Conservation (phyloP, 2,113 vertebrate species). For the Micronycteris hirsuta region DNA sequence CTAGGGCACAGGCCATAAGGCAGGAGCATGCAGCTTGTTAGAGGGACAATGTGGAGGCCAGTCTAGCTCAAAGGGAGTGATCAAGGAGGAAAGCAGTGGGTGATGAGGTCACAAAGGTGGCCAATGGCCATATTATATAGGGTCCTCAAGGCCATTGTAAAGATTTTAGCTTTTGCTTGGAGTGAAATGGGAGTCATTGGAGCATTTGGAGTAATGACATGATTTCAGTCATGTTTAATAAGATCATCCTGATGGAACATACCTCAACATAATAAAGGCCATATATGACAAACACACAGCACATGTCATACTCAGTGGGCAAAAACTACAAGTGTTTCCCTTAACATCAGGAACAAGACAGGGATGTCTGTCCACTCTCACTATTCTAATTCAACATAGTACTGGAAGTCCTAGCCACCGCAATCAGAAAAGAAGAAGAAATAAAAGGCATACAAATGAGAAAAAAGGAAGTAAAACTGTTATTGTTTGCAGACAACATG, state of each 20-base stretch:
- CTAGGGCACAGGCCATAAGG: background rate
- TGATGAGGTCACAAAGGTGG: background rate
- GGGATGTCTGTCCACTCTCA: background rate
- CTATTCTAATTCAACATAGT: background rate
- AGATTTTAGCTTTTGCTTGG: slow-evolving; percentile 13
- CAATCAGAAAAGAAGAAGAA: background rate
- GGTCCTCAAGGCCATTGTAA: background rate
- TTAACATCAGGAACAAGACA: background rate
- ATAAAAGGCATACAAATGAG: background rate
- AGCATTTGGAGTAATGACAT: background rate
- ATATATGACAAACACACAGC: background rate
- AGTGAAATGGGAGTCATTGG: background rate
- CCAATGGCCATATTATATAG: background rate
- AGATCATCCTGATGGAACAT: background rate
- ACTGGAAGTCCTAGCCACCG: background rate
- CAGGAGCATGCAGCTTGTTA: background rate
- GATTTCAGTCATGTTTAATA: slow-evolving; percentile 5
- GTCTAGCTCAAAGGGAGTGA: background rate
- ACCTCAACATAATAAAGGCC: background rate
- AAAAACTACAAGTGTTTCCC: background rate
- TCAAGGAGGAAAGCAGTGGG: background rate
- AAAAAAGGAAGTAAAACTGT: background rate
- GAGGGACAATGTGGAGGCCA: background rate
- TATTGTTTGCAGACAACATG: background rate
- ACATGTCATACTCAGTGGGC: background rate